phyloP scores from a whole-genome alignment of 2,797 vertebrate genomes.

The Ibycter americanus region DNA sequence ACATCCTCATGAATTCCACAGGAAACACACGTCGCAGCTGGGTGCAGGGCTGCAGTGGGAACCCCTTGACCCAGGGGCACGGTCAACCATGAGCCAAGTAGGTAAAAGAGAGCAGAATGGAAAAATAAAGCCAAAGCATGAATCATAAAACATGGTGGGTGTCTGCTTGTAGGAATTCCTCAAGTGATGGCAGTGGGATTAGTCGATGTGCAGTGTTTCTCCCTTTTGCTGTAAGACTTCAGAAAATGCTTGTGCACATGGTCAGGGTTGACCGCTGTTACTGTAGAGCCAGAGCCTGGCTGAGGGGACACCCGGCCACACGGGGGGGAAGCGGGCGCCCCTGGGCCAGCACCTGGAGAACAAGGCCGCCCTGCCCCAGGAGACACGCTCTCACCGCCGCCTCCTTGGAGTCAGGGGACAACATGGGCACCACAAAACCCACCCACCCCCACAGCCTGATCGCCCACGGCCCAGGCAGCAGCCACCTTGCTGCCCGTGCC shows the following conservation, averaged over 20 bases:
- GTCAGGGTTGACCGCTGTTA: accelerated
- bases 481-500: not conserved
- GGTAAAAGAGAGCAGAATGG: not conserved
- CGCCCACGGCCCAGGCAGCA: accelerated
- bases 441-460: accelerated
- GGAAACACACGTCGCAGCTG: not conserved
- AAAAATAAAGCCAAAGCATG: not conserved
- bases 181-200: not conserved
- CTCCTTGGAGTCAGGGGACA: not conserved
- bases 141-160: not conserved
- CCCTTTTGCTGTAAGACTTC: not conserved
- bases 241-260: accelerated
- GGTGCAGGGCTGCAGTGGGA: not conserved
- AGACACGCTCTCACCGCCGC: accelerated
- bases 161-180: not conserved
- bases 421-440: accelerated
- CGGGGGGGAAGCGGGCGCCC: accelerated
- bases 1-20: not conserved
- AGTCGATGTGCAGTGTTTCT: not conserved
- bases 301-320: not conserved
- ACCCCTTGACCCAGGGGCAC: not conserved
- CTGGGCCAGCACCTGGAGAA: not conserved
- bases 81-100: not conserved
- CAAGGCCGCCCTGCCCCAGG: too few species aligned
- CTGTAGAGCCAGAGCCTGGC: not conserved